Evolutionary conservation across 2,888 invertebrate species (phyloP).

Genomic region (Neria commutata): DNA sequence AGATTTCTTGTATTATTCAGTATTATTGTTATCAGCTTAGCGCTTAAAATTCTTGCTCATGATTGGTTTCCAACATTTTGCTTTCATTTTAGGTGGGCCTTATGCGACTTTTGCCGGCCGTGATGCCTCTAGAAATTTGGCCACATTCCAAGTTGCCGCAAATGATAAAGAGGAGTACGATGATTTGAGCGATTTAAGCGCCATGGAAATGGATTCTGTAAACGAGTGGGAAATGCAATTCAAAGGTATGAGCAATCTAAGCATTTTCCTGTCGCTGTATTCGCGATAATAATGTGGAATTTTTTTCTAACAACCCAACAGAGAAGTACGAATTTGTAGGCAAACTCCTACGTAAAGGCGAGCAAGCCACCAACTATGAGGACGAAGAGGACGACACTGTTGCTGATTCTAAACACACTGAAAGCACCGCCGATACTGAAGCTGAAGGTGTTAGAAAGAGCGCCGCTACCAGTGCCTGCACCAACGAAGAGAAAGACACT

Average conservation of each 20-base stretch:
- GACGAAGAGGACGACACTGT: conserved; percentile 73
- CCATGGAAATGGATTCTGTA: conserved; percentile 93
- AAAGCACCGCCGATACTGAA: not conserved
- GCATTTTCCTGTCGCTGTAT: no score
- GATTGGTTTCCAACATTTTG: no score
- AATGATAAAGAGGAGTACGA: conserved; percentile 87
- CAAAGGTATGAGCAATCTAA: conserved; percentile 85
- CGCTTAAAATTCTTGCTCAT: no score
- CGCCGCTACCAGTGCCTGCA: conserved; percentile 11
- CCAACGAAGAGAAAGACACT: no score
- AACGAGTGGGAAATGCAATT: conserved; percentile 98
- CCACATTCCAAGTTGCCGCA: conserved; percentile 86
- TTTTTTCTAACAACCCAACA: conserved; percentile 60
- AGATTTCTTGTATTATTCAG: no score
- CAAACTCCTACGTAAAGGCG: conserved; percentile 86
- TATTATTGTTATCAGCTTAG: no score
- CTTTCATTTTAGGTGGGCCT: conserved; percentile 82
- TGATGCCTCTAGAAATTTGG: conserved; percentile 93
- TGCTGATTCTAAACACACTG: conserved; percentile 4
- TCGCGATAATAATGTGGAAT: no score
- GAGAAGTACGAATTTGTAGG: conserved; percentile 95
- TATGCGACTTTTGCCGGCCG: conserved; percentile 94
- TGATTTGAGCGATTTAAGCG: conserved; percentile 91
- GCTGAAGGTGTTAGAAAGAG: conserved; percentile 41
- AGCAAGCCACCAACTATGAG: conserved; percentile 87